These are phyloP conservation scores for Smutsia temminckii DNA, from an alignment of 2,797 vertebrate species.

Conservation along the genomic window DNA sequence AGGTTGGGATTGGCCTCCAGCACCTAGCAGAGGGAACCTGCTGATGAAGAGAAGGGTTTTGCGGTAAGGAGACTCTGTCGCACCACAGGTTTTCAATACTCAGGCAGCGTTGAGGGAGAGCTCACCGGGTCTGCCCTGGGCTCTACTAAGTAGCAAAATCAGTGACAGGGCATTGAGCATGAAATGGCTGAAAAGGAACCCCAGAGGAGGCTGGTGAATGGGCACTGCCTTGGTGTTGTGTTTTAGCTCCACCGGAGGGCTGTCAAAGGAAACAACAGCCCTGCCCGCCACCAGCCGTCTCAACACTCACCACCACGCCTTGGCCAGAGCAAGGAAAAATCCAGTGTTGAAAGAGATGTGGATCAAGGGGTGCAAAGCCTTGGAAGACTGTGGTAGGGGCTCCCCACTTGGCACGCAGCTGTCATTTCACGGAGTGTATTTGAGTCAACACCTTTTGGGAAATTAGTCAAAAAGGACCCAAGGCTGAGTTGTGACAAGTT, in stretches of 20 bases:
- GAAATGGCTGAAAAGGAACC: too few relatives aligned
- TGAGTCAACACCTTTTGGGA: neutral
- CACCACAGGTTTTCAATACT: neutral
- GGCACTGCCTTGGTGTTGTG: accelerated
- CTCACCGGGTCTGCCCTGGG: neutral
- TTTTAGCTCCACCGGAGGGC: neutral
- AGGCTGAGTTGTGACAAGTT: neutral
- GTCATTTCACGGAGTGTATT: accelerated
- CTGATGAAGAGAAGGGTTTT: neutral
- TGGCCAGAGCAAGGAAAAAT: neutral
- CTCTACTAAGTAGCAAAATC: neutral
- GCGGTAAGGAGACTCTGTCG: accelerated
- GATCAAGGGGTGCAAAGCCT: neutral
- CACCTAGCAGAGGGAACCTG: neutral
- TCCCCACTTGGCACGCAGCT: accelerated
- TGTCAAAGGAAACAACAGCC: neutral
- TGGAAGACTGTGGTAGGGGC: neutral
- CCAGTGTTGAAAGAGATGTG: neutral
- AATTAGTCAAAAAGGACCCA: neutral
- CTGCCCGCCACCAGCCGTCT: neutral
- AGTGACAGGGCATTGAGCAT: neutral
- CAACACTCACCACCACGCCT: neutral
- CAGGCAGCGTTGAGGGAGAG: accelerated
- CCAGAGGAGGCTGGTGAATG: accelerated
- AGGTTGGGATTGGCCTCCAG: neutral